These are phyloP conservation scores for Potamilus streckersoni DNA, from an alignment of 1,140 invertebrate genomes.

Conservation along the genomic window DNA sequence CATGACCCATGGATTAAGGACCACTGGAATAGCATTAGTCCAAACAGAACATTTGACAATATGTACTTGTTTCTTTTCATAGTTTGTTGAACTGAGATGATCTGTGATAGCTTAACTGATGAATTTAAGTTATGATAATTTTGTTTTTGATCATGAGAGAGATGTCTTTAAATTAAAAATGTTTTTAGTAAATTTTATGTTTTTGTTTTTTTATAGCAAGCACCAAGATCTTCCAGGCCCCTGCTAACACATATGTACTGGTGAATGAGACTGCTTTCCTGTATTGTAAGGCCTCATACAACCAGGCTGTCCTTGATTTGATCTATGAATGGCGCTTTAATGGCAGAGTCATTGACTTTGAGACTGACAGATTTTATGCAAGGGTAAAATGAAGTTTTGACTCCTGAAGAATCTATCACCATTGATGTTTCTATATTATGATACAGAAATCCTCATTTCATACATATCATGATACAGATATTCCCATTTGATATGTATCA, in stretches of 20 bases:
- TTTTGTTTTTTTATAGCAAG: constrained; percentile 22
- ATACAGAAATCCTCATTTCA: neutral
- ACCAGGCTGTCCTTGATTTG: constrained; percentile 35
- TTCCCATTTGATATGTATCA: no score
- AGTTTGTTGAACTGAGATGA: neutral
- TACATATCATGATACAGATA: neutral
- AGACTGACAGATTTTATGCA: constrained; percentile 36
- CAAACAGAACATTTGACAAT: no score
- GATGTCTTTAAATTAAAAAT: neutral
- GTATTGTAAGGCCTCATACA: constrained; percentile 43
- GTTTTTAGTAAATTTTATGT: constrained; percentile 3
- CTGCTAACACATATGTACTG: constrained; percentile 18
- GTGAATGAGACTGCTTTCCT: constrained; percentile 46
- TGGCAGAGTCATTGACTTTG: constrained; percentile 38
- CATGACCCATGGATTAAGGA: no score
- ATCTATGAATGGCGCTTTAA: constrained; percentile 47
- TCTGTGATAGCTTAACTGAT: neutral
- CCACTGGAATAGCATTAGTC: no score
- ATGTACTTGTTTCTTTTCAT: no score
- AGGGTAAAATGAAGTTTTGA: constrained; percentile 28
- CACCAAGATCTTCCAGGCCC: constrained; percentile 31
- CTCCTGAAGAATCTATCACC: neutral
- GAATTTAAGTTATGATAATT: neutral
- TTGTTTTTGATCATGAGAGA: neutral
- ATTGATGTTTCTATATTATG: neutral